These are phyloP conservation scores for Octomys mimax DNA, from an alignment of 2,797 vertebrate species.

Conservation along the genomic window DNA sequence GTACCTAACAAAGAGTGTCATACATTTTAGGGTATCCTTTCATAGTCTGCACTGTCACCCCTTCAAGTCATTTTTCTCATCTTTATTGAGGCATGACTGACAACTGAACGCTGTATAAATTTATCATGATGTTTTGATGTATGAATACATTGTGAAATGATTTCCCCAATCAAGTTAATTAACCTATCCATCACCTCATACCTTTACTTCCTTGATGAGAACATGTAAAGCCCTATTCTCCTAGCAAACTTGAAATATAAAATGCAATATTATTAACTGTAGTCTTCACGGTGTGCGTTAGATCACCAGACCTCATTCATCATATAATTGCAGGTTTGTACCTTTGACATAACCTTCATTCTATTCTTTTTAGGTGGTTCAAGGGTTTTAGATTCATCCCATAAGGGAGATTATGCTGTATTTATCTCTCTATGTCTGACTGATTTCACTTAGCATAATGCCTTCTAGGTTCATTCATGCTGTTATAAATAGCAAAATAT, in stretches of 20 bases:
- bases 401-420: neutral
- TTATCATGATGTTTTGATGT: neutral
- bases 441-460: neutral
- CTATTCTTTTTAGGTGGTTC: neutral
- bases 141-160: neutral
- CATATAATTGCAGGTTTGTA: neutral
- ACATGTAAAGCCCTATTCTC: neutral
- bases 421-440: neutral
- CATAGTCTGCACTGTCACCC: neutral
- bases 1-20: neutral
- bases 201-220: neutral
- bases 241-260: neutral
- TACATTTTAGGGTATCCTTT: neutral
- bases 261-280: neutral
- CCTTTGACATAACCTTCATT: neutral
- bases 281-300: neutral
- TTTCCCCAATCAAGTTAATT: neutral
- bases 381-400: neutral
- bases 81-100: neutral
- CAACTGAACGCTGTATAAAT: neutral
- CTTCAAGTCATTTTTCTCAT: neutral
- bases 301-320: neutral
- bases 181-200: neutral
- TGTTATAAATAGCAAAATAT: neutral
- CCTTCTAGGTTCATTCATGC: neutral